Evolutionary conservation across 2,113 vertebrate genomes (phyloP), one percentile per base, ranked within the genome.

Genomic region (Tetraodon nigroviridis): DNA sequence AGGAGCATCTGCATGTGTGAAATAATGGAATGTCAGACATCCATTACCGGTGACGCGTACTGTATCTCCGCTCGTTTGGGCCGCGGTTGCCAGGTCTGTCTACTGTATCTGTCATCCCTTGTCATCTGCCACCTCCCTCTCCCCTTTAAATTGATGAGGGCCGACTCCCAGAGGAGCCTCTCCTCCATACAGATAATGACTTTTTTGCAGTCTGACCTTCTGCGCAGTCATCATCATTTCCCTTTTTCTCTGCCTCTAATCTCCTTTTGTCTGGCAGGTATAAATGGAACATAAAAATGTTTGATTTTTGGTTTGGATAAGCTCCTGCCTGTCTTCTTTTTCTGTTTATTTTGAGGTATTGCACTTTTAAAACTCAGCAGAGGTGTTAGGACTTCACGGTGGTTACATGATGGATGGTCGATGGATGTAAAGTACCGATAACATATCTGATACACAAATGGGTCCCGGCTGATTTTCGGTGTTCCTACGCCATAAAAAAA

Each of bases 191-290:
- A 45, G 57, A 78, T 75, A 80, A 87, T 78, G 52, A 56, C 40
- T 76, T 78, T 69, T 71, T 68, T 61, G 64, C 54, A 55, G 63
- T 66, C 57, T 77, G 77, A 78, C 76, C 74, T 80, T 82, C 68
- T 64, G 61, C 67, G 57, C 58, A 60, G 58, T 46, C 48, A 52
- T 71, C 60, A 58, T 62, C 58, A 29, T 60, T 51, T 53, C 46
- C 55, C 13, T 20, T 20, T 58, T 14, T 66, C 17, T 69, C 44
- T 61, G 15, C 57, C 37, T 68, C 7, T 58, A 7, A 58, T 69
- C 67, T 18, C 42, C 4, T 54, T 63, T 69, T n/a, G 20, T 44
- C 52, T 52, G 11, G 24, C 37, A 55, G 45, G 48, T 37, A 55
- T 45, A 20, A 27, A 10, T 18, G 32, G 32, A 22, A 15, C 49